Evolutionary conservation across 2,888 invertebrate genomes (phyloP), one percentile per base, ranked within the genome.

Genomic region (Lithosia quadra): DNA sequence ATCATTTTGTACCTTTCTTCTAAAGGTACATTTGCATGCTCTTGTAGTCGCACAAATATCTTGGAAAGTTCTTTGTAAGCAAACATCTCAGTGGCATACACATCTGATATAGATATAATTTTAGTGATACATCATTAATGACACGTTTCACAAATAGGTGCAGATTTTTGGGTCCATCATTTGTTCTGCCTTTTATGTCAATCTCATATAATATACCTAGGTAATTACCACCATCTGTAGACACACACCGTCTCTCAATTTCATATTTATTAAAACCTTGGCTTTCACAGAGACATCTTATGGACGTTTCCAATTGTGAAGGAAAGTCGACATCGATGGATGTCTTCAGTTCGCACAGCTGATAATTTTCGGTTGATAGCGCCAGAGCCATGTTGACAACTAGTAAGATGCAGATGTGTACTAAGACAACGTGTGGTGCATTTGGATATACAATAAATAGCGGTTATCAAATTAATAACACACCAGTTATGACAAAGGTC

Each of bases 111-210:
- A 0, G 85, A 76, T 33, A 86, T 68, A 1, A 86, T 70, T 81
- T 73, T 8, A 85, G 22, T 36, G 76, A 65, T 1, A 65, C 60
- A 18, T 76, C 74, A 7, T 80, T 65, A 1, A 63, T 63, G 13
- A 83, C 77, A 3, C 79, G 78, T 74, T 92, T 91, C 1, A 89
- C 71, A 62, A 91, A 91, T n/a, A 91, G 69, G 24, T 88, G 79
- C 0, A 84, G 81, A 75, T 88, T 87, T 74, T 88, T 87, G 0
- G 75, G 64, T 0, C 86, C 88, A 3, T 79, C 62, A 7, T 69
- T 69, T 0, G 90, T 88, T 77, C 79, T 73, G 11, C 90, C 91
- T 76, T 80, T 85, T 5, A 91, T 74, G 49, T 87, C 81, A 8
- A 90, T 77, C 80, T 86, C 87, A 62, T 81, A 86, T 2, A 91